Conservation (phyloP, 2,888 invertebrate species). For the Caenorhabditis wallacei region DNA sequence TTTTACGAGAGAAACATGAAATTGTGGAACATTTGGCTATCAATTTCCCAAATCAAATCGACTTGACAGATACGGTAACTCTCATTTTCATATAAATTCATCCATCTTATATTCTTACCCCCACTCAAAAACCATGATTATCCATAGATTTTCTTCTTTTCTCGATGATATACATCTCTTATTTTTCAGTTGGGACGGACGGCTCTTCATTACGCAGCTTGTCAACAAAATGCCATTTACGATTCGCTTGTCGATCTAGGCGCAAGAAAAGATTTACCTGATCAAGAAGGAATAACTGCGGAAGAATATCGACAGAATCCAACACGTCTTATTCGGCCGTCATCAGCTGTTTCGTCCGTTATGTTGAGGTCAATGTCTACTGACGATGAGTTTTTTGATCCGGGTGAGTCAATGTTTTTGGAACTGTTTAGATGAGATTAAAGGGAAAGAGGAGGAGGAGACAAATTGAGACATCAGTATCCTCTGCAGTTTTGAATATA, state of each 20-base stretch:
- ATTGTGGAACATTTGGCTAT: constrained; percentile 79
- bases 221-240: constrained; percentile 82
- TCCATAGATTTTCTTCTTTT: not conserved
- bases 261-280: constrained; percentile 75
- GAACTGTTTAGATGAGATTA: constrained; percentile 11
- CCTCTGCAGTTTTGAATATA: too few species aligned
- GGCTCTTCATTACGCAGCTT: constrained; percentile 81
- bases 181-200: constrained; percentile 77
- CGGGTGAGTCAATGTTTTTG: constrained; percentile 68
- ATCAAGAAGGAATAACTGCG: constrained; percentile 81
- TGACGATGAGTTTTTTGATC: constrained; percentile 78
- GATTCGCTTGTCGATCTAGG: constrained; percentile 82
- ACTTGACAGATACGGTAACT: constrained; percentile 76
- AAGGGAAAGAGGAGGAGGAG: not conserved
- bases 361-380: constrained; percentile 69
- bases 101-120: constrained; percentile 9
- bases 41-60: constrained; percentile 72
- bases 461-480: too few species aligned
- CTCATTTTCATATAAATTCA: not conserved
- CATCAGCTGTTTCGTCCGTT: constrained; percentile 73
- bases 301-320: constrained; percentile 74
- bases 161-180: not conserved
- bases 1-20: constrained; percentile 80
- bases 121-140: constrained; percentile 40
- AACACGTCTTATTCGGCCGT: constrained; percentile 71